phyloP scores from a whole-genome alignment of 2,113 vertebrate genomes.

The Nettapus auritus region DNA sequence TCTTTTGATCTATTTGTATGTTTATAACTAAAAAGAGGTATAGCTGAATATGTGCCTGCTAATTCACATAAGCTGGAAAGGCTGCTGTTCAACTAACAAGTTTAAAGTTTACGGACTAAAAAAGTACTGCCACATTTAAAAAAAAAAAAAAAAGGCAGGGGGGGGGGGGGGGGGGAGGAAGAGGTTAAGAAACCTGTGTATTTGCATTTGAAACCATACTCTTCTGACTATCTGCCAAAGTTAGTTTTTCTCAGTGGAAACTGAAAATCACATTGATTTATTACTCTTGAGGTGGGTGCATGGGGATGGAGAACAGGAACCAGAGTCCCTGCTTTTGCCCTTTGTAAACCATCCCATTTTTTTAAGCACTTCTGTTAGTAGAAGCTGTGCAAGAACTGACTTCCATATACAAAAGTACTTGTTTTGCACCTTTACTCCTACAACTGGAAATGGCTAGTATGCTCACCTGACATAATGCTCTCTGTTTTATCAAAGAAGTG shows the following conservation, averaged over 20 bases:
- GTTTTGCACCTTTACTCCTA: fast-evolving
- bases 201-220: constrained; percentile 16
- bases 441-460: neutral
- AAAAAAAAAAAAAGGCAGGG: no score
- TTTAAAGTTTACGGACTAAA: neutral
- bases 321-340: neutral
- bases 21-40: neutral
- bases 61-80: neutral
- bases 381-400: neutral
- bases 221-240: neutral
- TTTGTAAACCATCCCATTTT: neutral
- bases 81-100: neutral
- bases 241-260: neutral
- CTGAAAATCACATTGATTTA: neutral
- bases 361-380: neutral
- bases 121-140: neutral
- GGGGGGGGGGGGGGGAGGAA: no score
- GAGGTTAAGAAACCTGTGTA: neutral
- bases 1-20: neutral
- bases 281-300: neutral
- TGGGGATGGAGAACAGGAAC: neutral
- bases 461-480: neutral
- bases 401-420: neutral
- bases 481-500: neutral
- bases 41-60: neutral